phyloP scores from a whole-genome alignment of 2,797 vertebrate genomes.

The Epinephelus malabaricus region DNA sequence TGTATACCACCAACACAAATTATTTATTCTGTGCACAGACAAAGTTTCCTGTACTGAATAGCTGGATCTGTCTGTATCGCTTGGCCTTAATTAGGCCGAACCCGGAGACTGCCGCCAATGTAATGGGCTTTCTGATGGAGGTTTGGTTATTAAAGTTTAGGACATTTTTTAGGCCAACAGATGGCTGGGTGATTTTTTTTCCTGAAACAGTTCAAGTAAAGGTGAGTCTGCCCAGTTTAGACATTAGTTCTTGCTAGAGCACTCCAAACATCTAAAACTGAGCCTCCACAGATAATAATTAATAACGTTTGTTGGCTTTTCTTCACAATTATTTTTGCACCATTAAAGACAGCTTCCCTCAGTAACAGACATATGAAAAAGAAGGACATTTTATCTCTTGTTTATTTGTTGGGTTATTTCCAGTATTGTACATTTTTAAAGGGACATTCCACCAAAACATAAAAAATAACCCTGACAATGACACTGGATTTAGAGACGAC shows the following conservation, averaged over 20 bases:
- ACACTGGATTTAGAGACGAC: no score
- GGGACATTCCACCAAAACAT: not conserved
- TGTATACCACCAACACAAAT: conserved; percentile 1
- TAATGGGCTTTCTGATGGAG: conserved; percentile 17
- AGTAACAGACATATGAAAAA: not conserved
- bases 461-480: not conserved
- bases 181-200: not conserved
- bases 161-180: conserved; percentile 15
- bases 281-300: not conserved
- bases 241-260: not conserved
- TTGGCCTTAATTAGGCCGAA: conserved; percentile 53
- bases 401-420: not conserved
- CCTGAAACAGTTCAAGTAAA: not conserved
- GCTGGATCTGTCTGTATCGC: not conserved
- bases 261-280: not conserved
- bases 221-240: not conserved
- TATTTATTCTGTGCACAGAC: not conserved
- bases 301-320: not conserved
- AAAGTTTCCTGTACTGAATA: not conserved
- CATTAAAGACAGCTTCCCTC: not conserved
- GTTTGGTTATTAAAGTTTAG: conserved; percentile 10
- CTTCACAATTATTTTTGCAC: not conserved
- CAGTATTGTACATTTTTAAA: not conserved
- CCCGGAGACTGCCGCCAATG: conserved; percentile 16
- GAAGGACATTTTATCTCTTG: not conserved